Base-by-base conservation (phyloP, 2,113 vertebrate genomes). In the Haemorhous mexicanus region DNA sequence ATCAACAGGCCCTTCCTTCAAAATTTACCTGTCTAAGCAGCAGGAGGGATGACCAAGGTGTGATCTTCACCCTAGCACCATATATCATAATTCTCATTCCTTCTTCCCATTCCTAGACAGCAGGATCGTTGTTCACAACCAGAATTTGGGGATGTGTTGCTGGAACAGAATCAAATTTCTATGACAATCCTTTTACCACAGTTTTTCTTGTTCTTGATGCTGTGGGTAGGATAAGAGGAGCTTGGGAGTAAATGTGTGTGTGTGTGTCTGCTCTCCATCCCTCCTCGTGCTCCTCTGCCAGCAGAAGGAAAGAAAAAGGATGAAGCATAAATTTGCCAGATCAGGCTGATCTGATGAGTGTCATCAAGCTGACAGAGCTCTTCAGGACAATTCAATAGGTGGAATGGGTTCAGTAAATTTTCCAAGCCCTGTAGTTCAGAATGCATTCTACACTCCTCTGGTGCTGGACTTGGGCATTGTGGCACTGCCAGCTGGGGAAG, bases 381-480 rank as follows among this genome's bases (percentile, higher is more conserved):
- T 96, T 95, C 80, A 78, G 89, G 95, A 61, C 91, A 84, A 84
- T 94, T 70, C 83, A 85, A 73, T 76, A 92, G 87, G 75, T 87
- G 87, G 32, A 85, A 91, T 68, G 37, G 63, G 22, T 85, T 96
- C 92, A 91, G 96, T 90, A 73, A 80, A 59, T 35, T 86, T 92
- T 66, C 79, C 9, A 33, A 72, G 47, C 59, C 49, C 63, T 77
- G 44, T 20, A 55, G 83, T 80, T 95, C 12, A 9, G 66, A 55
- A 84, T 20, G 21, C 58, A 91, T 88, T 84, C 78, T 84, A 15
- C 37, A 7, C 33, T 53, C 73, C 33, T 53, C 75, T 79, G 13
- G 6, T 68, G 76, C 87, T 41, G 93, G 76, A 28, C 73, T 90
- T 8, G 0, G 4, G 67, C 53, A 53, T 4, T 90, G 89, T 91